phyloP scores from a whole-genome alignment of 2,113 vertebrate genomes.

The Nothobranchius furzeri region DNA sequence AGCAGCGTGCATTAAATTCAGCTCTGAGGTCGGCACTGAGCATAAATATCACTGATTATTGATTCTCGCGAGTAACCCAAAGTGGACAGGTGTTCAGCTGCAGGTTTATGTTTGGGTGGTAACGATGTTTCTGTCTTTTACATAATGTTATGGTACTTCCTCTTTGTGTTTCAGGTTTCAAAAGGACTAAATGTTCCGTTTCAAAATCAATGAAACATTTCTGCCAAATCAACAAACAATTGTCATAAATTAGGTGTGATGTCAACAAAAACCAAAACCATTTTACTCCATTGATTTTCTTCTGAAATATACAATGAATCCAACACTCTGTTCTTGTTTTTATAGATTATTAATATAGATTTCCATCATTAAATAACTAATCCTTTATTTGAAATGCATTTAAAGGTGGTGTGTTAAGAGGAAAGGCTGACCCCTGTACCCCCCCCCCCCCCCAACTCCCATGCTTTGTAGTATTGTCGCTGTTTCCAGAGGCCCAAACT shows the following conservation, averaged over 20 bases:
- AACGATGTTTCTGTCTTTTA: background rate
- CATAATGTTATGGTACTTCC: background rate
- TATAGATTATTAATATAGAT: conserved; percentile 6
- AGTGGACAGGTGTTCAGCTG: background rate
- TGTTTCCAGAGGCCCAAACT: conserved; percentile 55
- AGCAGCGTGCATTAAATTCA: no score
- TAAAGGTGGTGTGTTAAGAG: conserved; percentile 29
- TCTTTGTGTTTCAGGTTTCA: no score
- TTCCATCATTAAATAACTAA: conserved; percentile 7
- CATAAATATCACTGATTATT: background rate
- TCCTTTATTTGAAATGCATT: conserved; percentile 23
- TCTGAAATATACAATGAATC: conserved; percentile 9
- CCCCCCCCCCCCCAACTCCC: conserved; percentile 14
- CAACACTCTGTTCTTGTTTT: conserved; percentile 8
- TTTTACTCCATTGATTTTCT: no score
- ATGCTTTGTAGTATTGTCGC: conserved; percentile 61
- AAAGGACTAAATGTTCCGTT: no score
- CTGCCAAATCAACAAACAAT: no score
- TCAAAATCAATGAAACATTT: no score
- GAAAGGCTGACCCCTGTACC: conserved; percentile 39
- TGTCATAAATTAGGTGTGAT: no score
- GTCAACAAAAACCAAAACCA: no score
- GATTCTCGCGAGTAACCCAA: background rate
- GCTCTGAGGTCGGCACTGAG: background rate
- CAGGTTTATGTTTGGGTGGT: background rate